Conservation (phyloP, 2,888 invertebrate species). For the Synergus laeviventris region DNA sequence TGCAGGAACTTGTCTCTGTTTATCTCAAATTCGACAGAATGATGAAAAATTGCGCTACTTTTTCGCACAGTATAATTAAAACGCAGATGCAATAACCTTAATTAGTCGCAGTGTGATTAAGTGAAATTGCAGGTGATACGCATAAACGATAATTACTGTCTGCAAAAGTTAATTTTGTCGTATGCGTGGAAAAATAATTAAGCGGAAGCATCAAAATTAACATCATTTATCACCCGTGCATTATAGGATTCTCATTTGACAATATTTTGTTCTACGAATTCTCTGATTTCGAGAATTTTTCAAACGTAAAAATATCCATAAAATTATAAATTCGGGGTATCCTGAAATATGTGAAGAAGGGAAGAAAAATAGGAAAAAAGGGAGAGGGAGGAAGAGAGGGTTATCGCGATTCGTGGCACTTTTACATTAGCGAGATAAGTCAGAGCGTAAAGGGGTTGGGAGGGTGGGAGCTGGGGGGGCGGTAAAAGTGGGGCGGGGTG, state of each 20-base stretch:
- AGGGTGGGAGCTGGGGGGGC: constrained; percentile 56
- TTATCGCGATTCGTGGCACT: constrained; percentile 56
- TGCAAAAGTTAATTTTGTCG: constrained; percentile 14
- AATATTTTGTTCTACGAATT: neutral
- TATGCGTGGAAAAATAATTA: constrained; percentile 4
- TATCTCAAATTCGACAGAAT: constrained; percentile 16
- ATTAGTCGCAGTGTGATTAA: constrained; percentile 9
- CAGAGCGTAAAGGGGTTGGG: constrained; percentile 45
- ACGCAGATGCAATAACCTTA: constrained; percentile 23
- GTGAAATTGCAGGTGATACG: constrained; percentile 30
- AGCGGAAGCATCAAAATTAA: neutral
- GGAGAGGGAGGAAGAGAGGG: neutral
- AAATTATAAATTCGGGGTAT: constrained; percentile 19
- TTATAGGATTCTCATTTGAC: neutral
- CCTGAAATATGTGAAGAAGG: constrained; percentile 1
- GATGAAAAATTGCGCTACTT: neutral
- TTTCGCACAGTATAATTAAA: constrained; percentile 4
- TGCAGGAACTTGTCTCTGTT: neutral
- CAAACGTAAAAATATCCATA: neutral
- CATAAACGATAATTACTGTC: neutral
- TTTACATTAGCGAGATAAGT: constrained; percentile 74
- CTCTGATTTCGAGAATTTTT: neutral
- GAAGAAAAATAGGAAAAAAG: constrained; percentile 14
- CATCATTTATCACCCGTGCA: neutral
- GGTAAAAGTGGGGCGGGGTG: constrained; percentile 52